These are phyloP conservation scores for Malthinus flaveolus DNA, from an alignment of 2,888 invertebrate genomes.

Conservation along the genomic window DNA sequence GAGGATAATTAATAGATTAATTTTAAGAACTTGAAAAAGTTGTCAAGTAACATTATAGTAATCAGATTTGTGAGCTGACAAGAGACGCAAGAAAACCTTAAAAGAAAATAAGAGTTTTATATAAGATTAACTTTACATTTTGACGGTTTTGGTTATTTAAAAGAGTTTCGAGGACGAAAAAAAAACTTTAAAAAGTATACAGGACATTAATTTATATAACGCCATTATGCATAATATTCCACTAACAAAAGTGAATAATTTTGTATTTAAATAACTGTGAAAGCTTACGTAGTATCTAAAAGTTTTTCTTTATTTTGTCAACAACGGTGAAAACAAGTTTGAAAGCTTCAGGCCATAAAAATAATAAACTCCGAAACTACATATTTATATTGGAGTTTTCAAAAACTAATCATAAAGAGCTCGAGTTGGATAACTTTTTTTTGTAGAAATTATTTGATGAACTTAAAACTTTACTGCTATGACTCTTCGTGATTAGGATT, in stretches of 20 bases:
- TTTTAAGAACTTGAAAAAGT: not conserved
- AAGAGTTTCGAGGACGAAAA: not conserved
- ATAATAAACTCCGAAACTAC: slow-evolving; percentile 14
- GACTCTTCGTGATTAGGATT: slow-evolving; percentile 20
- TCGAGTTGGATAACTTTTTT: slow-evolving; percentile 12
- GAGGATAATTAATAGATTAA: not conserved
- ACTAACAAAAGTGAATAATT: slow-evolving; percentile 3
- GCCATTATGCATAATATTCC: slow-evolving; percentile 5
- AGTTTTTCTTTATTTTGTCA: slow-evolving; percentile 16
- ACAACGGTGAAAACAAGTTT: slow-evolving; percentile 16
- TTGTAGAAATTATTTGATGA: slow-evolving; percentile 19
- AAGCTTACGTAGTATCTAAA: slow-evolving; percentile 15
- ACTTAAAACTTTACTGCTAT: slow-evolving; percentile 21
- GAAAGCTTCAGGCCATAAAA: slow-evolving; percentile 14
- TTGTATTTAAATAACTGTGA: slow-evolving; percentile 9
- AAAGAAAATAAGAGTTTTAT: too few species aligned
- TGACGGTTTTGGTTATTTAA: not conserved
- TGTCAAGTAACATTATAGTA: not conserved
- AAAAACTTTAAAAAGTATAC: not conserved
- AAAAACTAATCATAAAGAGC: slow-evolving; percentile 22
- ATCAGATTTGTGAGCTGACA: not conserved
- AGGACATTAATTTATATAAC: slow-evolving; percentile 6
- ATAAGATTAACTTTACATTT: not conserved
- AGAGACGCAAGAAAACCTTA: not conserved
- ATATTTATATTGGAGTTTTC: slow-evolving; percentile 21